Conservation (phyloP, 2,113 vertebrate genomes). For the Boleophthalmus pectinirostris region DNA sequence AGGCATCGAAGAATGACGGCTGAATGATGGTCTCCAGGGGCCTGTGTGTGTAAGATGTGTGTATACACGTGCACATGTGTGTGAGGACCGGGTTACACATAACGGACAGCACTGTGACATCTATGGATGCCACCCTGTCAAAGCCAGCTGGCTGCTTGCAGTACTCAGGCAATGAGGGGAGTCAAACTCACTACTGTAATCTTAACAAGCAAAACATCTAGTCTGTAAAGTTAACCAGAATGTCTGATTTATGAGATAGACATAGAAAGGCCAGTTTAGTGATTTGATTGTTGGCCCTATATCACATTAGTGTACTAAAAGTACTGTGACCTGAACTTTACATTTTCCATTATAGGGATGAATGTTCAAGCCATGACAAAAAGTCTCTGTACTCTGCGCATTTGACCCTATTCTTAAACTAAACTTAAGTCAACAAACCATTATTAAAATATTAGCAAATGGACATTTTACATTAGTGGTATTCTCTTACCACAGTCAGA, state of each 20-base stretch:
- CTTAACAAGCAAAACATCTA: background rate
- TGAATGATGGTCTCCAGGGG: slow-evolving; percentile 77
- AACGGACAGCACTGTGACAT: slow-evolving; percentile 74
- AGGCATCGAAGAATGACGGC: slow-evolving; percentile 72
- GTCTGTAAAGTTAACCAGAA: background rate
- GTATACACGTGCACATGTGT: slow-evolving; percentile 23
- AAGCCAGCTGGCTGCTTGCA: slow-evolving; percentile 68
- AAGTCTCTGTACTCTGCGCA: too few species aligned
- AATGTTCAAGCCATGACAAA: background rate
- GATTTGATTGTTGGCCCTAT: background rate
- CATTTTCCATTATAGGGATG: background rate
- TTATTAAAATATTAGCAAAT: too few species aligned
- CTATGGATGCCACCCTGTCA: slow-evolving; percentile 72
- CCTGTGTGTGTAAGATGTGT: slow-evolving; percentile 40
- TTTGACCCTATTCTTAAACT: too few species aligned
- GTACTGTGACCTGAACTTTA: background rate
- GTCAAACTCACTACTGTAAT: slow-evolving; percentile 42
- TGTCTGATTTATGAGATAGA: background rate
- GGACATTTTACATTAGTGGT: too few species aligned
- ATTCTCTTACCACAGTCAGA: too few species aligned
- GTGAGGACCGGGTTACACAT: slow-evolving; percentile 65
- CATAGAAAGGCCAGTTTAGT: background rate
- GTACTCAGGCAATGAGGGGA: slow-evolving; percentile 59
- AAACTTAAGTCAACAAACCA: too few species aligned
- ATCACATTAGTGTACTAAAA: background rate